Base-by-base conservation (phyloP, 2,888 invertebrate genomes). In the Sthenelais limicola region DNA sequence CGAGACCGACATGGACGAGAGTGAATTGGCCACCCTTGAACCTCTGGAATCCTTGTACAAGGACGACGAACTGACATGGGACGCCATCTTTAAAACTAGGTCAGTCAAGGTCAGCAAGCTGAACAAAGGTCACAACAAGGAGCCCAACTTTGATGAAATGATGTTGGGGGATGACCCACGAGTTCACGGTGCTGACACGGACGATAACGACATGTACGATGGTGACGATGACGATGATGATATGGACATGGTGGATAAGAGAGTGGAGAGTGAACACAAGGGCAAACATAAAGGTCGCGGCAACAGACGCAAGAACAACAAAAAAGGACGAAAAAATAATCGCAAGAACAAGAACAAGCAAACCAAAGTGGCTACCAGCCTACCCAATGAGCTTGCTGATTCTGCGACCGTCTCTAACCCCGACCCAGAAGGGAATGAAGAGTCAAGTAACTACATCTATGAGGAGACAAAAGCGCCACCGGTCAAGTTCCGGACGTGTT, bases 401-500 rank as follows among this genome's bases (percentile, higher is more conserved):
- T 62, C 38, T 21, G 68, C 49, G 24, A 68, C 54, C 43, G 38
- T 35, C 35, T 28, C 28, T 56, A 33, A 70, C n/a, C 54, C 54
- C 2, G 21, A 68, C 1, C 32, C 9, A 33, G 70, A 70, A 5
- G 43, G 38, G 15, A 70, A 70, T 15, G 70, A 70, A 43, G 70
- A 70, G 51, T 52, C 24, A 26, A 68, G 68, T 33, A 71, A 71
- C 71, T 43, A 62, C 62, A 32, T 71, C 47, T 32, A 56, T 24
- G 43, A 56, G 32, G 58, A 58, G 30, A 71, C 47, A 15, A 51
- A 47, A 21, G 47, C 49, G n/a, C 66, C 72, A 12, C 67, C 68
- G 12, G 28, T 52, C 21, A 66, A 66, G 69, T 56, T 38, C 70
- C 43, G 43, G 30, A 68, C 28, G n/a, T 78, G 78, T 62, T 35